phyloP scores from a whole-genome alignment of 2,888 invertebrate species.

The Eumacrocentrus americanus region DNA sequence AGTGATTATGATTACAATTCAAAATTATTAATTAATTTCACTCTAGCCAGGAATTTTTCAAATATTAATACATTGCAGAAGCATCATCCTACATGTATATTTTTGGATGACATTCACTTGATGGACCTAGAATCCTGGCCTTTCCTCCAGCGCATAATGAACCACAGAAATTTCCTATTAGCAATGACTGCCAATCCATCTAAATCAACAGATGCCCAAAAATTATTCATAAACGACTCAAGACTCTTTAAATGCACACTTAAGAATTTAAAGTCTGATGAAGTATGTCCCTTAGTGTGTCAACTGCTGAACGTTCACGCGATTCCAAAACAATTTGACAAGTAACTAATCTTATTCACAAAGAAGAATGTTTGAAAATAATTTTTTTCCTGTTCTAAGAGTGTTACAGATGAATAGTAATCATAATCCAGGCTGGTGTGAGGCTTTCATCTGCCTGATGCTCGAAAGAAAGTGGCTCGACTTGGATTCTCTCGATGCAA shows the following conservation, averaged over 20 bases:
- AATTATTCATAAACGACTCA: slow-evolving; percentile 36
- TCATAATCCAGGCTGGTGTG: slow-evolving; percentile 63
- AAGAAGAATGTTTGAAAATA: neutral
- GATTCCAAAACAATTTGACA: slow-evolving; percentile 65
- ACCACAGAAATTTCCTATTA: slow-evolving; percentile 45
- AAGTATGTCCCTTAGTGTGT: slow-evolving; percentile 66
- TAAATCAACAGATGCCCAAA: slow-evolving; percentile 29
- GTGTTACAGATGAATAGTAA: slow-evolving; percentile 8
- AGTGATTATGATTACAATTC: slow-evolving; percentile 37
- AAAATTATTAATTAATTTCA: neutral
- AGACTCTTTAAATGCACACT: slow-evolving; percentile 50
- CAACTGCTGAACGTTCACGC: slow-evolving; percentile 68
- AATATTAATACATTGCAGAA: neutral
- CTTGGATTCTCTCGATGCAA: slow-evolving; percentile 53
- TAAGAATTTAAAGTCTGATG: slow-evolving; percentile 57
- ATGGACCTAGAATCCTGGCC: slow-evolving; percentile 59
- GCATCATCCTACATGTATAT: slow-evolving; percentile 50
- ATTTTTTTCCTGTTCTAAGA: slow-evolving; percentile 1
- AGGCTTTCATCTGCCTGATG: slow-evolving; percentile 64
- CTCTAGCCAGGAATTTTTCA: neutral
- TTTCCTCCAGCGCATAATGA: slow-evolving; percentile 38
- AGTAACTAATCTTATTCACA: slow-evolving; percentile 46
- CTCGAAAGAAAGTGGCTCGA: slow-evolving; percentile 62
- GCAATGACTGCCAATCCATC: slow-evolving; percentile 59
- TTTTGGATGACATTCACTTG: slow-evolving; percentile 65